Percentiles rank a stretch among this genome's conserved stretches.
These are phyloP conservation scores for Mormyrops boulengeri DNA, from an alignment of 2,797 vertebrate species.

Conservation along the genomic window DNA sequence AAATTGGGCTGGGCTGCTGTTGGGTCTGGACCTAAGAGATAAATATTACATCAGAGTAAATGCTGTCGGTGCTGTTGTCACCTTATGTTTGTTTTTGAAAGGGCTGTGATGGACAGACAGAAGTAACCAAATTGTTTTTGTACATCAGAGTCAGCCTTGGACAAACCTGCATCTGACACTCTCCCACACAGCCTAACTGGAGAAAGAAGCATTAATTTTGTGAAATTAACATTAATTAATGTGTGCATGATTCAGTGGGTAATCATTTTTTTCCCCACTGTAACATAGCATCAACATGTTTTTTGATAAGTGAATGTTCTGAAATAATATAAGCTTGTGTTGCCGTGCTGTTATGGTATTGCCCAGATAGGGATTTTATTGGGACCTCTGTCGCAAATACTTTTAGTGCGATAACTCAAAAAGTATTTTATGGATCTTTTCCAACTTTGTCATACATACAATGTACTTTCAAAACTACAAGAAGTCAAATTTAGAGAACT, in stretches of 20 bases:
- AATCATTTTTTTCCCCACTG: background rate
- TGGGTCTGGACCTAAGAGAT: no score
- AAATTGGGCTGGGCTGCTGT: no score
- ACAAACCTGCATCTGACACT: background rate
- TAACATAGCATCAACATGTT: background rate
- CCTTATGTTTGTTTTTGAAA: no score
- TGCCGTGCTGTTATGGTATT: background rate
- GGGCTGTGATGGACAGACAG: no score
- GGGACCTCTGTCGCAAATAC: background rate
- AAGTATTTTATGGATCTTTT: background rate
- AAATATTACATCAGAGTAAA: no score
- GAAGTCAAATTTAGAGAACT: background rate
- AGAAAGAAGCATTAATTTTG: background rate
- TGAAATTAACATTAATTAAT: background rate
- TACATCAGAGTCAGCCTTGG: no score
- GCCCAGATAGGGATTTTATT: background rate
- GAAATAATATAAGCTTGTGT: background rate
- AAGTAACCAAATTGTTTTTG: no score
- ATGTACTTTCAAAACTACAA: background rate
- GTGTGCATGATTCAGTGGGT: background rate
- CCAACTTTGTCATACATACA: background rate
- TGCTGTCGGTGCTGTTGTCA: no score
- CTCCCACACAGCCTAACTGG: background rate
- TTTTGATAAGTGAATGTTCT: background rate
- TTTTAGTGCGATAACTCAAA: background rate